Conservation (phyloP, 2,113 vertebrate species). For the Miniopterus natalensis region DNA sequence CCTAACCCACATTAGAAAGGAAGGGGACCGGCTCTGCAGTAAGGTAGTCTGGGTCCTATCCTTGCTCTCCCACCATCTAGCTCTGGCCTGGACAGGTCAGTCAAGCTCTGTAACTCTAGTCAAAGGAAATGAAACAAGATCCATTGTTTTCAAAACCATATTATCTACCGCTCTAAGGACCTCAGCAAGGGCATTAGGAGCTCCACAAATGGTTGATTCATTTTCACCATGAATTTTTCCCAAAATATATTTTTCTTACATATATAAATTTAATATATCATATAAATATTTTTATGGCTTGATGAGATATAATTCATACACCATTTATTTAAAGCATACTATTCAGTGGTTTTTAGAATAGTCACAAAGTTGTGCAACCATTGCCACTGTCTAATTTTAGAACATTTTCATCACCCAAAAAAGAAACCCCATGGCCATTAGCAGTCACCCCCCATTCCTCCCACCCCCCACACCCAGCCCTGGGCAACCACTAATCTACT, state of each 20-base stretch:
- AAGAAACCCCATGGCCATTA: neutral
- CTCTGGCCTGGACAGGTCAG: neutral
- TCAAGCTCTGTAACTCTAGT: neutral
- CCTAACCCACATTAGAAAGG: neutral
- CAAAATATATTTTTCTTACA: neutral
- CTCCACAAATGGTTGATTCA: neutral
- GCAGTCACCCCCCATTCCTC: neutral
- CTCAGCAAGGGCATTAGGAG: neutral
- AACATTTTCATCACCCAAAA: neutral
- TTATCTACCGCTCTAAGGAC: neutral
- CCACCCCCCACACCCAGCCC: too few relatives aligned
- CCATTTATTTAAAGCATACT: neutral
- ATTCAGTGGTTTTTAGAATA: neutral
- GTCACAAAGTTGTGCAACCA: neutral
- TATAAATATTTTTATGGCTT: conserved; percentile 30
- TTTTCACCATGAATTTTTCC: neutral
- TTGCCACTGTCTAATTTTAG: neutral
- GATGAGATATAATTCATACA: neutral
- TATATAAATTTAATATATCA: neutral
- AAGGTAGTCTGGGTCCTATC: neutral
- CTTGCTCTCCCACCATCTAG: neutral
- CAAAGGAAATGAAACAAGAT: neutral
- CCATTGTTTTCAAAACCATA: neutral
- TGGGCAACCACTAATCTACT: neutral
- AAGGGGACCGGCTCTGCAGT: neutral